Base-by-base conservation (phyloP, 2,797 vertebrate species). In the Microhierax caerulescens region DNA sequence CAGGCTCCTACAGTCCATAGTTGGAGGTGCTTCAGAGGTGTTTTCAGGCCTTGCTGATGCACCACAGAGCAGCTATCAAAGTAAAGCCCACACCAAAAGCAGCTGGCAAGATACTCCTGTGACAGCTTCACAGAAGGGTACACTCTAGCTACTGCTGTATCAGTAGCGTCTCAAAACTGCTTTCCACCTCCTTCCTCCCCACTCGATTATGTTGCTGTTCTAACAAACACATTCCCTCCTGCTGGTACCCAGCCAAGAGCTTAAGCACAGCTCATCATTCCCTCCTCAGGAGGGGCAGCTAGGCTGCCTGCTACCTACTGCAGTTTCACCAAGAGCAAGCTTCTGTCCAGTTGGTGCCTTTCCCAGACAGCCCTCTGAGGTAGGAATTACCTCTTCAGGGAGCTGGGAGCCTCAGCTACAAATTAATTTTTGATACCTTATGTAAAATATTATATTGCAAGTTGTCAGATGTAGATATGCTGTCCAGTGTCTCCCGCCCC, bases 171-270 rank as follows among this genome's bases (percentile, higher is more conserved):
- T 83, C 81, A 79, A 65, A 88, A 87, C 27, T 81, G 65, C 76
- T 61, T 91, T 70, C 81, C 86, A 97, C 77, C 95, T 93, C 93
- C 93, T 85, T 82, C 77, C 54, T 94, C 92, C 93, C 91, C 93
- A 95, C 84, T 73, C 28, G 0, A 70, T 82, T 76, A 54, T 2
- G 30, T 22, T 76, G 57, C 61, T 85, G 36, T 67, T 89, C 70
- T 74, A 93, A 94, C 63, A 70, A 92, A 93, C 48, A 70, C 56
- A 94, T 45, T 85, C 86, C 36, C 60, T 94, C 48, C 51, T 70
- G 59, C 78, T 89, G 92, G 84, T 87, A 79, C 16, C 43, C 39
- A 92, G 70, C 92, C 95, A 96, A 89, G 32, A 93, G 67, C 91
- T 73, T 21, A 34, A 89, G 82, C 85, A 91, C 51, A 89, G 81